Evolutionary conservation across 2,113 vertebrate species (phyloP).

Genomic region (Excalfactoria chinensis): DNA sequence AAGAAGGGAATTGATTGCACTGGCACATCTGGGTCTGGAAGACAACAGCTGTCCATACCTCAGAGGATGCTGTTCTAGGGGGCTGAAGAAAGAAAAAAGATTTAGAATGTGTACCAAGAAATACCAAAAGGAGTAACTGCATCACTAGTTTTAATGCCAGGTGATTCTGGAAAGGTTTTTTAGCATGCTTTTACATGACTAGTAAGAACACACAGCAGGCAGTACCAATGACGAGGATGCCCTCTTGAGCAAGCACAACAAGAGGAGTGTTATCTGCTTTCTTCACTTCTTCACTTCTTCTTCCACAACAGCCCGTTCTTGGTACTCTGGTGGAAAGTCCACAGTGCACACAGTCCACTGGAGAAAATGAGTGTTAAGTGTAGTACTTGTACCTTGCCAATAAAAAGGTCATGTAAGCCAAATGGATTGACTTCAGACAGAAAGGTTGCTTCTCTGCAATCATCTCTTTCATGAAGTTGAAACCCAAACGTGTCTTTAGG

Average conservation of each 20-base stretch:
- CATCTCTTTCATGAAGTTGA: not conserved
- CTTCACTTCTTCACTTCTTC: not conserved
- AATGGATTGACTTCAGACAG: not conserved
- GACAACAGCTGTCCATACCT: not conserved
- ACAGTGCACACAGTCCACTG: not conserved
- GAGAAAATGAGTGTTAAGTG: not conserved
- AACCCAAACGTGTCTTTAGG: not conserved
- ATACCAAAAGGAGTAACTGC: rapidly evolving
- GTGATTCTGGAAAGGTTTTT: not conserved
- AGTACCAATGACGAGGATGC: not conserved
- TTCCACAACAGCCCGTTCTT: not conserved
- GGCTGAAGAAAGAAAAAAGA: not conserved
- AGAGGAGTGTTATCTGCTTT: rapidly evolving
- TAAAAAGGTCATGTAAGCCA: not conserved
- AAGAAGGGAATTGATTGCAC: not conserved
- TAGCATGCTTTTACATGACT: not conserved
- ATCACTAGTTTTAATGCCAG: not conserved
- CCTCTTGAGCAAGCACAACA: not conserved
- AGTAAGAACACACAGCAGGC: rapidly evolving
- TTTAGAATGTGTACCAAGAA: not conserved
- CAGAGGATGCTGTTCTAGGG: not conserved
- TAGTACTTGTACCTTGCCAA: not conserved
- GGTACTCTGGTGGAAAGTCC: not conserved
- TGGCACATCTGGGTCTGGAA: not conserved
- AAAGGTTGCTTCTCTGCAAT: not conserved